Evolutionary conservation across 2,113 vertebrate species (phyloP).

Genomic region (Eolophus roseicapilla): DNA sequence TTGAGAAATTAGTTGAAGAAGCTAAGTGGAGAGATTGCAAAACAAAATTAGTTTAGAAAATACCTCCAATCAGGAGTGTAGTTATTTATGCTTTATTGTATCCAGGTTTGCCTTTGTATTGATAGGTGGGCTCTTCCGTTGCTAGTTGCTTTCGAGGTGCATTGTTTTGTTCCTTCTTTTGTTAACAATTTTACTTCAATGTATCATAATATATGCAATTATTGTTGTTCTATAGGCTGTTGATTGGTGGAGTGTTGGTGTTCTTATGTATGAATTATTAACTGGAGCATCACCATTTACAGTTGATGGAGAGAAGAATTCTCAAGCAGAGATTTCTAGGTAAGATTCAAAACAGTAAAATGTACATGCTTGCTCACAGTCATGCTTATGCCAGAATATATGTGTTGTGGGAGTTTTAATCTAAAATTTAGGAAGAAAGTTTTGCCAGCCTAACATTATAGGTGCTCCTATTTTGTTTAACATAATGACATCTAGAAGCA

Average conservation of each 20-base stretch:
- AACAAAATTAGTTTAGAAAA: background rate
- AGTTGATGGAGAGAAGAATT: conserved; percentile 96
- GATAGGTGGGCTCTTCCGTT: background rate
- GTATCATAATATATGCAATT: background rate
- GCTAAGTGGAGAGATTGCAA: background rate
- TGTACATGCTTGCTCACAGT: background rate
- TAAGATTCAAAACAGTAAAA: conserved; percentile 65
- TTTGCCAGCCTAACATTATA: background rate
- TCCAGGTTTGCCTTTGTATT: background rate
- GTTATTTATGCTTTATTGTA: background rate
- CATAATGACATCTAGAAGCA: background rate
- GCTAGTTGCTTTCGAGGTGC: background rate
- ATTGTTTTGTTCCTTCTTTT: background rate
- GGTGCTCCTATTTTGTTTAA: background rate
- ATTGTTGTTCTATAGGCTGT: conserved; percentile 83
- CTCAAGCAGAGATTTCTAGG: conserved; percentile 96
- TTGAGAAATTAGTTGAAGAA: background rate
- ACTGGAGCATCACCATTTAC: conserved; percentile 98
- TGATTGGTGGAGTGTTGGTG: conserved; percentile 99
- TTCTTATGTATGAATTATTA: conserved; percentile 95
- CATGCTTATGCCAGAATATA: background rate
- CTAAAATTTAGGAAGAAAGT: background rate
- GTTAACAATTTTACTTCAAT: background rate
- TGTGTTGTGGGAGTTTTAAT: background rate
- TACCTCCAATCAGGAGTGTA: background rate